Conservation (phyloP, 2,888 invertebrate genomes). For the Crioceris asparagi region DNA sequence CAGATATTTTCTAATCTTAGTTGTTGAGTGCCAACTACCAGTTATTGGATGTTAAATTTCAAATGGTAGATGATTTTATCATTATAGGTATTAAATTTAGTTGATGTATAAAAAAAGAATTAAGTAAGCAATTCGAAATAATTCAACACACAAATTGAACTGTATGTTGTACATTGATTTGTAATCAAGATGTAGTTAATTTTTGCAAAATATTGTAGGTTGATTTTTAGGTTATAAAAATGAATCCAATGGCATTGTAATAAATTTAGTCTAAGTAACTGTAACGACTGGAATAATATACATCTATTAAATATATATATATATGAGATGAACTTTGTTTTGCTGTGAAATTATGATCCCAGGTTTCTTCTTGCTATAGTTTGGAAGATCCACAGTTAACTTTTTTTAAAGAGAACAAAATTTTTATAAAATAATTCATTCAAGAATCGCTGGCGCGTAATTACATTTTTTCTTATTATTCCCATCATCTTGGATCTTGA, state of each 20-base stretch:
- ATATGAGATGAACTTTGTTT: no score
- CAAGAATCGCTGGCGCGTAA: no score
- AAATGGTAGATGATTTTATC: neutral
- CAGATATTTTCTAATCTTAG: slow-evolving; percentile 11
- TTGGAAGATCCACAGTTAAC: no score
- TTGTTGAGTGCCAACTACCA: slow-evolving; percentile 39
- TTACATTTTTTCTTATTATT: no score
- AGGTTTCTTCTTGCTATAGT: no score
- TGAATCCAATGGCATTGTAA: slow-evolving; percentile 16
- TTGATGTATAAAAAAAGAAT: neutral
- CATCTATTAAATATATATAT: slow-evolving; percentile 18
- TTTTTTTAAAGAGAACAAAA: no score
- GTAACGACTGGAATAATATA: slow-evolving; percentile 19
- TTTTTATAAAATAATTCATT: no score
- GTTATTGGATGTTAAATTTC: slow-evolving; percentile 27
- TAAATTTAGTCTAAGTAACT: slow-evolving; percentile 17
- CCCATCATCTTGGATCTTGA: no score
- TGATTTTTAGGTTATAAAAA: slow-evolving; percentile 13
- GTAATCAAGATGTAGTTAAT: neutral
- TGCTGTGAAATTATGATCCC: no score
- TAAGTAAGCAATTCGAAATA: neutral
- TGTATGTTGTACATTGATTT: neutral
- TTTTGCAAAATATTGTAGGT: slow-evolving; percentile 10
- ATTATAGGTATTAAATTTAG: neutral
- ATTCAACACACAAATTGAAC: neutral